phyloP scores from a whole-genome alignment of 2,797 vertebrate species.

The Acanthiza pusilla region DNA sequence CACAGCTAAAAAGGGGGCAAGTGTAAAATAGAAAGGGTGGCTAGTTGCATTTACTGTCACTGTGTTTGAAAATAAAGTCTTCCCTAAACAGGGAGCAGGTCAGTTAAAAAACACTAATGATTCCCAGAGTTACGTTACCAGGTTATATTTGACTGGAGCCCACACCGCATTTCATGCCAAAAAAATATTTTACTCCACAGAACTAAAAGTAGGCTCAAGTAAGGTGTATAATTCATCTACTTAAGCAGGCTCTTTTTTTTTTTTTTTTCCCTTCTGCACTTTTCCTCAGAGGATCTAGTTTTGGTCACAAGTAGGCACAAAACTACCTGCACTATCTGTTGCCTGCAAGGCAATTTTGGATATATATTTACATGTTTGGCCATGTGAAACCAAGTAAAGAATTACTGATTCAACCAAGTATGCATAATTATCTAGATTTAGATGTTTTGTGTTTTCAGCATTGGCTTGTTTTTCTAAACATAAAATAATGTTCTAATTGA shows the following conservation, averaged over 20 bases:
- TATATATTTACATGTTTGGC: background rate
- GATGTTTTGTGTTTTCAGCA: background rate
- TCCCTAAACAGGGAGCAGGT: background rate
- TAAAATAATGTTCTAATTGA: background rate
- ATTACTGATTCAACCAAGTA: background rate
- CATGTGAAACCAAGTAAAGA: background rate
- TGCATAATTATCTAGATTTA: background rate
- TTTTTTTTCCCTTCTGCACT: background rate
- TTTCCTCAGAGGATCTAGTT: background rate
- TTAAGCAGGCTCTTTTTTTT: background rate
- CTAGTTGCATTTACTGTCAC: background rate
- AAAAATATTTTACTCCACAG: background rate
- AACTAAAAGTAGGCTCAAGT: background rate
- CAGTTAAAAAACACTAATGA: background rate
- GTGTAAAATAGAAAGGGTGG: background rate
- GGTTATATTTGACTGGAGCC: constrained; percentile 3
- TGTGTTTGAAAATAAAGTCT: background rate
- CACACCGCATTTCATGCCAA: background rate
- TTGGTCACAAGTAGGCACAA: background rate
- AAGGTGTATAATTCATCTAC: background rate
- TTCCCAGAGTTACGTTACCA: background rate
- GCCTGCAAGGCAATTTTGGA: background rate
- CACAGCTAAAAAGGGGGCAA: background rate
- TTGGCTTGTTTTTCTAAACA: background rate
- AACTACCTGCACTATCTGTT: background rate